Percentiles rank a stretch among this genome's conserved stretches.
phyloP scores from a whole-genome alignment of 2,888 invertebrate genomes.

The Prosapia bicincta region DNA sequence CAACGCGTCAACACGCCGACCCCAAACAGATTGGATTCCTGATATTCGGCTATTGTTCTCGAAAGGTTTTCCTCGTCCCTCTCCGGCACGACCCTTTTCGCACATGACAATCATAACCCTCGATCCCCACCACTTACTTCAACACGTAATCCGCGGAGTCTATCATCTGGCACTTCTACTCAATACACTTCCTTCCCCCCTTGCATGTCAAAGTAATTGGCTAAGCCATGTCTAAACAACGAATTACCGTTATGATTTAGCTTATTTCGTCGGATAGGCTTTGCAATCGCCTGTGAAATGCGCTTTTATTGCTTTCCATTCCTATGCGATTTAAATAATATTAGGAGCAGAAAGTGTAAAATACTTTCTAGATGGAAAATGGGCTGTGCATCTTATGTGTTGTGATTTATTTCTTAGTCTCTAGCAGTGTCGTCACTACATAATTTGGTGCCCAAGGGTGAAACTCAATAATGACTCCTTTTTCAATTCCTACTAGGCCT shows the following conservation, averaged over 20 bases:
- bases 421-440: background rate
- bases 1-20: background rate
- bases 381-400: background rate
- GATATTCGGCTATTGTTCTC: background rate
- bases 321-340: background rate
- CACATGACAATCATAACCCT: slow-evolving; percentile 2
- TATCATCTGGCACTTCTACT: background rate
- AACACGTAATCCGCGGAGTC: background rate
- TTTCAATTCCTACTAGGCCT: too few relatives aligned
- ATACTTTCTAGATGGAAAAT: background rate
- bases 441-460: background rate
- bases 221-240: background rate
- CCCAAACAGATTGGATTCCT: background rate
- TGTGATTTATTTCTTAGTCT: background rate
- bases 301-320: background rate
- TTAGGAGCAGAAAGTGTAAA: background rate
- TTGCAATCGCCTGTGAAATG: background rate
- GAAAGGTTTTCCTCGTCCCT: background rate
- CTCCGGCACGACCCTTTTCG: background rate
- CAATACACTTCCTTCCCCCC: background rate
- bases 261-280: background rate
- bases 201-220: background rate
- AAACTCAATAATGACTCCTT: too few relatives aligned
- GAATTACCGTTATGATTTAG: background rate
- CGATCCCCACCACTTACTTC: background rate